These are phyloP conservation scores for Drosophila pectinifera DNA, from an alignment of 1,140 invertebrate species.

Conservation along the genomic window DNA sequence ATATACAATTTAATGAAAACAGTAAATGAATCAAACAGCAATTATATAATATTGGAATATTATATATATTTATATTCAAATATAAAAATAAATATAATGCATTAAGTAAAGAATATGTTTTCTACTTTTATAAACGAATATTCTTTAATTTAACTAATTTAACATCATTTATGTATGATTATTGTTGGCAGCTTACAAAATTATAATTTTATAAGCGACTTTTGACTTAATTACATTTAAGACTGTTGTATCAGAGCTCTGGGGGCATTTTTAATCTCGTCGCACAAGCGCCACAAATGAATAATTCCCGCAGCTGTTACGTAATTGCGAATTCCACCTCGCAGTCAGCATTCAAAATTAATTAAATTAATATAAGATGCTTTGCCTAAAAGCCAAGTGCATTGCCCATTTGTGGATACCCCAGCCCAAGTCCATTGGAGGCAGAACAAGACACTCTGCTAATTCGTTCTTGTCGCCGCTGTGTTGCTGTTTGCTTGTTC, in stretches of 20 bases:
- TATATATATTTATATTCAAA: too few relatives aligned
- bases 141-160: too few relatives aligned
- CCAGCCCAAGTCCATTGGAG: neutral
- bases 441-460: slow-evolving; percentile 33
- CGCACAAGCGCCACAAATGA: neutral
- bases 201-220: too few relatives aligned
- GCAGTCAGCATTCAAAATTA: slow-evolving; percentile 5
- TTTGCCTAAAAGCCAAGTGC: slow-evolving; percentile 23
- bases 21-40: too few relatives aligned
- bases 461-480: slow-evolving; percentile 26
- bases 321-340: slow-evolving; percentile 4
- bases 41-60: too few relatives aligned
- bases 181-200: neutral
- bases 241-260: too few relatives aligned
- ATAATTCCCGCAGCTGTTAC: slow-evolving; percentile 2
- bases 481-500: slow-evolving; percentile 31
- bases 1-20: too few relatives aligned
- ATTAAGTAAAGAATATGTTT: too few relatives aligned
- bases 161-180: too few relatives aligned
- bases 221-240: neutral
- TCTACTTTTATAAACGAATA: too few relatives aligned
- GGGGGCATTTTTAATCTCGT: neutral
- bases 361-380: slow-evolving; percentile 19
- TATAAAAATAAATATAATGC: too few relatives aligned
- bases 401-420: slow-evolving; percentile 38